A percentile compares a stretch with the other conserved stretches of the same genome.
These are phyloP conservation scores for Caenorhabditis japonica DNA, from an alignment of 2,888 invertebrate species.

Conservation along the genomic window DNA sequence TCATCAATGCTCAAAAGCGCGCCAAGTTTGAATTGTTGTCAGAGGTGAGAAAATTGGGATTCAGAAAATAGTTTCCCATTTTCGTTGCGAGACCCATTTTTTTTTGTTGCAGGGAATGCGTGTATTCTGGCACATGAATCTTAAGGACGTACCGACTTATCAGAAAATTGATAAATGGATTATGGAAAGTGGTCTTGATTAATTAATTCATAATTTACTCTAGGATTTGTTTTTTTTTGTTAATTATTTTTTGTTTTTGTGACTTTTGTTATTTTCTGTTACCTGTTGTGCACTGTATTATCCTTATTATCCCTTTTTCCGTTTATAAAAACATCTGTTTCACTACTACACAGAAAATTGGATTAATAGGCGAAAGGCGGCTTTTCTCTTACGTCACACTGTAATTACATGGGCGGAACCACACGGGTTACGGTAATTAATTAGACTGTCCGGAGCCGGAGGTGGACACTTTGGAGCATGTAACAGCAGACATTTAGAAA, in stretches of 20 bases:
- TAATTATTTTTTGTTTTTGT: constrained; percentile 4
- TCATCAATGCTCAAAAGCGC: constrained; percentile 37
- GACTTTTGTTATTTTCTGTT: not conserved
- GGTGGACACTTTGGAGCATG: no score
- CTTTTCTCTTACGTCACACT: constrained; percentile 6
- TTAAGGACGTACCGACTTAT: constrained; percentile 30
- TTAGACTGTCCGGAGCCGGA: no score
- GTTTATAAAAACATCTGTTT: constrained; percentile 3
- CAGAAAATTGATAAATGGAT: constrained; percentile 48
- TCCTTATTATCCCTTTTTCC: not conserved
- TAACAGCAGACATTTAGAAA: no score
- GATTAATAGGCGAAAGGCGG: constrained; percentile 37
- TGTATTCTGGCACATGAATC: constrained; percentile 56
- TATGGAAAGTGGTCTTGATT: constrained; percentile 47
- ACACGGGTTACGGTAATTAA: no score
- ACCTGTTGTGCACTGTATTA: not conserved
- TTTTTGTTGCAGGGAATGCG: constrained; percentile 59
- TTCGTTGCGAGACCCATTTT: no score
- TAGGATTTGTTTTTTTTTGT: constrained; percentile 13
- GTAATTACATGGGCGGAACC: constrained; percentile 17
- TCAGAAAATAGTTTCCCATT: no score
- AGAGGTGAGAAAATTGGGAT: constrained; percentile 6
- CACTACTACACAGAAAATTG: constrained; percentile 9
- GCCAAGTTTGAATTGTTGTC: constrained; percentile 47
- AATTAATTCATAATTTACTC: constrained; percentile 1